Evolutionary conservation across 2,113 vertebrate genomes (phyloP).

Genomic region (Cavia aperea): DNA sequence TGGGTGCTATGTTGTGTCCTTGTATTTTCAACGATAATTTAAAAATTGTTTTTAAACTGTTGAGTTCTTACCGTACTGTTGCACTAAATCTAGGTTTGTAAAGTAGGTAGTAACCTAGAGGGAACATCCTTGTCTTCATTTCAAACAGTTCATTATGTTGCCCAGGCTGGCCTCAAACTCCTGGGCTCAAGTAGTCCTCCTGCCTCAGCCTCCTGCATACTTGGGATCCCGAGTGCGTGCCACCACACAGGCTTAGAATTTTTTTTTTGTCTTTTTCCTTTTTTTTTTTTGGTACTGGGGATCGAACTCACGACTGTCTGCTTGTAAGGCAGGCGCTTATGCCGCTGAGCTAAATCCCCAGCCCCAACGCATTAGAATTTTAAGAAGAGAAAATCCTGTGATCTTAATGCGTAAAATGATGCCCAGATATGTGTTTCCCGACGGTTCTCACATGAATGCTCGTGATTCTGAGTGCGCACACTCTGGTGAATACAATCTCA

Average conservation of each 20-base stretch:
- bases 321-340: no score
- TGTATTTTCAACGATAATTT: constrained; percentile 16
- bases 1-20: neutral
- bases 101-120: neutral
- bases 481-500: neutral
- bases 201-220: neutral
- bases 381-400: neutral
- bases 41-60: neutral
- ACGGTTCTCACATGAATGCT: neutral
- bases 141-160: neutral
- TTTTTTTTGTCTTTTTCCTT: no score
- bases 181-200: neutral
- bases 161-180: neutral
- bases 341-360: no score
- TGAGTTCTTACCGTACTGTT: constrained; percentile 7
- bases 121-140: neutral
- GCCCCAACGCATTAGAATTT: neutral
- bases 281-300: no score
- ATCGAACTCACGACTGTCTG: no score
- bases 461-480: neutral
- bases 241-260: neutral
- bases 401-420: neutral
- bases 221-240: neutral
- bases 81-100: neutral
- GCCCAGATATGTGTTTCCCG: neutral